Base-by-base conservation (phyloP, 2,888 invertebrate genomes). In the Mamestra brassicae region DNA sequence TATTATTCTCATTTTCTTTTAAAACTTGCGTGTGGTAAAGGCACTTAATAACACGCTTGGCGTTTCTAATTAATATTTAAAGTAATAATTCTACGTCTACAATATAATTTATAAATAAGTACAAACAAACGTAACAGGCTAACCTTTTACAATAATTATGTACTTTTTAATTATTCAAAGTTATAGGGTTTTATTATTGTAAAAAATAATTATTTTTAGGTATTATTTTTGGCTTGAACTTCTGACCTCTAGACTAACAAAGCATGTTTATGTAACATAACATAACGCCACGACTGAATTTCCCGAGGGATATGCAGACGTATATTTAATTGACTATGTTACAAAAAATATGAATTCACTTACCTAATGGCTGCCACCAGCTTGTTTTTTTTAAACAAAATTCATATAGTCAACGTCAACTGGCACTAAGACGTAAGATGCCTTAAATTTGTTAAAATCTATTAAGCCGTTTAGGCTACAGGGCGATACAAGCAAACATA, bases 61-160 rank as follows among this genome's bases (percentile, higher is more conserved):
- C 45, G 3, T n/a, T 15, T 64, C 6, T 36, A 10, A 58, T 74
- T 15, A 74, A 64, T 76, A 36, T 58, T 64, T 75, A 7, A 63
- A 15, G 5, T 42, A 52, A 58, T 74, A n/a, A 58, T 74, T 57
- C 2, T 36, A 57, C 47, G 38, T 15, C 3, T 65, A 54, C 36
- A 62, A 4, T 36, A 55, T 71, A 62, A 47, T 47, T 47, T 47
- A 47, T 42, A 34, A 34, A 5, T 26, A 36, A 5, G 55, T 13
- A 72, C 13, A n/a, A 34, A 61, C n/a, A n/a, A n/a, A 54, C 54
- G 17, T 72, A 45, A 45, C 15, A 10, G 0, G 10, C 5, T 61
- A 55, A 55, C 7, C 34, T 62, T 62, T 8, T 15, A 45, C 15
- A 26, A 15, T 26, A 45, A 13, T 62, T 26, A 61, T 11, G 42